Evolutionary conservation across 2,113 vertebrate species (phyloP).

Genomic region (Xiphophorus maculatus): DNA sequence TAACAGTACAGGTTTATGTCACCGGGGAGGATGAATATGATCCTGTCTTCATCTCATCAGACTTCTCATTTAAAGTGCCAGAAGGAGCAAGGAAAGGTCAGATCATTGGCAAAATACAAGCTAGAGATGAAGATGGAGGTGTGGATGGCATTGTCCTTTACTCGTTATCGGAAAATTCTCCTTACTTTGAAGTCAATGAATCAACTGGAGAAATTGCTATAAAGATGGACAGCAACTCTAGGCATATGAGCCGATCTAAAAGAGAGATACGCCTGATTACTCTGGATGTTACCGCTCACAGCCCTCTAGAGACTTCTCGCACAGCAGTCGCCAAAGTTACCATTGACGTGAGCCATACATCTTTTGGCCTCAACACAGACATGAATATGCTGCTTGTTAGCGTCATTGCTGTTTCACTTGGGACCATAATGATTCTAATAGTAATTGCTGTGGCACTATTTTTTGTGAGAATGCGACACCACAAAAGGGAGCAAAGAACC

Average conservation of each 20-base stretch:
- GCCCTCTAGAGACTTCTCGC: constrained; percentile 89
- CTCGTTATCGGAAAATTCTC: constrained; percentile 84
- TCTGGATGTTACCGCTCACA: constrained; percentile 88
- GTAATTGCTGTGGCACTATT: constrained; percentile 85
- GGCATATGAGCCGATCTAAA: constrained; percentile 80
- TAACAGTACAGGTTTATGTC: constrained; percentile 90
- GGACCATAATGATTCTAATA: constrained; percentile 88
- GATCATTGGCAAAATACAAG: constrained; percentile 89
- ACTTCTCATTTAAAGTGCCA: constrained; percentile 89
- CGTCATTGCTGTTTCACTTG: constrained; percentile 91
- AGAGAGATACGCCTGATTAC: constrained; percentile 88
- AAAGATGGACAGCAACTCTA: constrained; percentile 86
- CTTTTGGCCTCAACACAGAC: constrained; percentile 89
- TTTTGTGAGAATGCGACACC: constrained; percentile 84
- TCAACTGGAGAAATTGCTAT: constrained; percentile 89
- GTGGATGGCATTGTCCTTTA: constrained; percentile 92
- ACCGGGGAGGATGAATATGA: constrained; percentile 95
- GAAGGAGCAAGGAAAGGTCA: constrained; percentile 90
- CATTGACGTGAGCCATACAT: constrained; percentile 90
- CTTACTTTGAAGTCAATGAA: constrained; percentile 92
- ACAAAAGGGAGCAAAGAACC: constrained; percentile 77
- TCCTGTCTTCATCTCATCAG: constrained; percentile 87
- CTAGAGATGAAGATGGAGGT: constrained; percentile 93
- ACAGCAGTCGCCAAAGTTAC: constrained; percentile 82
- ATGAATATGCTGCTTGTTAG: constrained; percentile 88